A percentile compares a stretch with the other conserved stretches of the same genome.
Conservation (phyloP, 2,797 vertebrate species). For the Typhlichthys subterraneus region DNA sequence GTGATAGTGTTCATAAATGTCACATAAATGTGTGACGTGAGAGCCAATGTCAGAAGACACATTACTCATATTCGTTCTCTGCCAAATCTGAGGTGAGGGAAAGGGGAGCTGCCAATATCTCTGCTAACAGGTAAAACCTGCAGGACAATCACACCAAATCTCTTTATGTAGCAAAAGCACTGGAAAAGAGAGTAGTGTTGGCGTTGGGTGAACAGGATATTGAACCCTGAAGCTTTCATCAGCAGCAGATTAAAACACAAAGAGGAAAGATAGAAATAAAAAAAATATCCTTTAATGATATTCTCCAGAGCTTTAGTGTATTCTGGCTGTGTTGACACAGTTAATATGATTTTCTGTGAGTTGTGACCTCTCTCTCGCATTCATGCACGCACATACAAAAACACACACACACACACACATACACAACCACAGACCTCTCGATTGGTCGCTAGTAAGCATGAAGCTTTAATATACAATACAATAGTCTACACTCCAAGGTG, state of each 20-base stretch:
- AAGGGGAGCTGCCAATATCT: no score
- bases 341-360: constrained; percentile 59
- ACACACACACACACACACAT: constrained; percentile 17
- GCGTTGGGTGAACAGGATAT: constrained; percentile 62
- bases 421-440: constrained; percentile 23
- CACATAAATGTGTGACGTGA: no score
- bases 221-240: constrained; percentile 66
- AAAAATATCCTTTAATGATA: constrained; percentile 52
- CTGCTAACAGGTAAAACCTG: no score
- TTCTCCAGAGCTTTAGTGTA: constrained; percentile 37
- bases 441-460: constrained; percentile 43
- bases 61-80: no score
- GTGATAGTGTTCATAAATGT: no score
- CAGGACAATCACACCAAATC: constrained; percentile 58
- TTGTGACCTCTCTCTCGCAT: neutral
- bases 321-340: constrained; percentile 56
- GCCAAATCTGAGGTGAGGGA: no score
- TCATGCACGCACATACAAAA: neutral
- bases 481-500: constrained; percentile 71
- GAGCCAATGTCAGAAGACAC: no score
- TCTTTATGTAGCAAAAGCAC: constrained; percentile 68
- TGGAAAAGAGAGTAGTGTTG: constrained; percentile 13
- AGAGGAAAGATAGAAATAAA: constrained; percentile 33
- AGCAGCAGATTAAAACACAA: constrained; percentile 65
- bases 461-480: constrained; percentile 62